These are phyloP conservation scores for Motacilla tschutschensis DNA, from an alignment of 2,113 vertebrate genomes.

Conservation along the genomic window DNA sequence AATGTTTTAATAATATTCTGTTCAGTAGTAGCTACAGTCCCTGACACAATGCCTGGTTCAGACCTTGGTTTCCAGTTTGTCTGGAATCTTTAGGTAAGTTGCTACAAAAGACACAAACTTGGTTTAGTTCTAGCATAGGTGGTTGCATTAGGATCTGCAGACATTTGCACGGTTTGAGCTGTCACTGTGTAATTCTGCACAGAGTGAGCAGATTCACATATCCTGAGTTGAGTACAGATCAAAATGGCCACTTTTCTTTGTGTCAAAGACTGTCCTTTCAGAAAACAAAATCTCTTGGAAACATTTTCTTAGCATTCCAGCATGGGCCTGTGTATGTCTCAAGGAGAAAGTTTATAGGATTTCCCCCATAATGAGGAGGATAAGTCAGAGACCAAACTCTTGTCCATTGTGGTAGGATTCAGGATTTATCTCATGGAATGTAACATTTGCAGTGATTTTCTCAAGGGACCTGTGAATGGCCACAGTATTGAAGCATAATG, in stretches of 20 bases:
- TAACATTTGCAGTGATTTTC: neutral
- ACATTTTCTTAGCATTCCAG: neutral
- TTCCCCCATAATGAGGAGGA: neutral
- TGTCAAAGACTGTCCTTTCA: neutral
- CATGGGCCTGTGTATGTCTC: neutral
- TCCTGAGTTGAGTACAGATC: neutral
- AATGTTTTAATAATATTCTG: neutral
- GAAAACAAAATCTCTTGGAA: neutral
- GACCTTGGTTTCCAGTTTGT: neutral
- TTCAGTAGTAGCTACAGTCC: neutral
- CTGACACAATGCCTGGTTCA: neutral
- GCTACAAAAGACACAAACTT: neutral
- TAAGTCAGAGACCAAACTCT: neutral
- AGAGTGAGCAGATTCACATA: neutral
- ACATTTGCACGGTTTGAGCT: neutral
- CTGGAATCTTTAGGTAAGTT: neutral
- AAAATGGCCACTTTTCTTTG: neutral
- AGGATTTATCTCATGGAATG: neutral
- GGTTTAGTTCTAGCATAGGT: neutral
- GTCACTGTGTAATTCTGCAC: neutral
- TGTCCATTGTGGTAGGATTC: neutral
- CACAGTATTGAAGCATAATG: neutral
- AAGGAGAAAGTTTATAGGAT: neutral
- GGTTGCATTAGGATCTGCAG: neutral
- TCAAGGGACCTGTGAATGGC: neutral